Base-by-base conservation (phyloP, 1,140 invertebrate genomes). In the Aphelenchoides fujianensis region DNA sequence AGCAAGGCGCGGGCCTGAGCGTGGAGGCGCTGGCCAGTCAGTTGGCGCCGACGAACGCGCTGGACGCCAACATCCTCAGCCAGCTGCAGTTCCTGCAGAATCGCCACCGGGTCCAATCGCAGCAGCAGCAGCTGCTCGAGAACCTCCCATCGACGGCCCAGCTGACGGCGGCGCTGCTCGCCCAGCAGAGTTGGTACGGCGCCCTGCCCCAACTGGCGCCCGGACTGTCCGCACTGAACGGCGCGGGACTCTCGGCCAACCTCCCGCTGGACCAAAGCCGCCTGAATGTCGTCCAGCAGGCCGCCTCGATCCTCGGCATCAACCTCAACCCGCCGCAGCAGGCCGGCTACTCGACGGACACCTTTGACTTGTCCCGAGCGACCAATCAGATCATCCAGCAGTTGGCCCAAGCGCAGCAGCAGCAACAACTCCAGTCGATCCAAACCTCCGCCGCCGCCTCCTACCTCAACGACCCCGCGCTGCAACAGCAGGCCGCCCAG, bases 71-170 rank as follows among this genome's bases (percentile, higher is more conserved):
- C n/a, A n/a, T n/a, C n/a, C 55, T 59, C 32, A 35, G 27, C 34
- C 63, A 66, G 53, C 63, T 66, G 27, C 32, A 66, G 53, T 30
- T 36, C 16, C 63, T 66, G 1, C 63, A 66, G 3, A 30, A 66
- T 16, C 36, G n/a, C 34, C 16, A 66, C n/a, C 63, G 53, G 2
- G 36, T 23, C 37, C 63, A 66, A 66, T 16, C 23, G 5, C 5
- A 5, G 5, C 34, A 27, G 27, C 19, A 5, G 5, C 5, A 59
- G 5, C 34, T 59, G 5, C 19, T 7, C 19, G 55, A 19, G 5
- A 59, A 59, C 23, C 5, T 59, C 34, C 19, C 55, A 32, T 59
- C 55, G 23, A 23, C 5, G 12, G 55, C 55, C 41, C 12, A 12
- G 12, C 23, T 48, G 23, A 48, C 41, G 12, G 41, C 41, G 12